Evolutionary conservation across 2,797 vertebrate species (phyloP).

Genomic region (Diceros bicornis): DNA sequence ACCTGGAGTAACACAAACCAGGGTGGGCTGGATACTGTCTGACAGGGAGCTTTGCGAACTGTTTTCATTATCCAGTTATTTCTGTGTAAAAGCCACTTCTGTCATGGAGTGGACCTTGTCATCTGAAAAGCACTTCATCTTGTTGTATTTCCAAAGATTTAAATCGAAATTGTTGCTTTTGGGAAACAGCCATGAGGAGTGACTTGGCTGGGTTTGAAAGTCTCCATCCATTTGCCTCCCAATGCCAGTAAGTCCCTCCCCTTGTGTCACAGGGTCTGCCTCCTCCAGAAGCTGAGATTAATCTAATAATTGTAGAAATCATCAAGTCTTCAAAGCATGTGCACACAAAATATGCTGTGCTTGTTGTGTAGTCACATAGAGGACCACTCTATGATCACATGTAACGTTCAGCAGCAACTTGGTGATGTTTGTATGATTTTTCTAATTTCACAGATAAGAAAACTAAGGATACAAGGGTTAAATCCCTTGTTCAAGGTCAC

Average conservation of each 20-base stretch:
- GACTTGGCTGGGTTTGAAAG: conserved; percentile 29
- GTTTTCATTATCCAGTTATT: conserved; percentile 71
- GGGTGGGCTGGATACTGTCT: background rate
- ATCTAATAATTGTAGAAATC: background rate
- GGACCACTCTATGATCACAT: background rate
- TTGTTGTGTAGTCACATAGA: background rate
- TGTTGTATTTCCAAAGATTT: conserved; percentile 62
- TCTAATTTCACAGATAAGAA: conserved; percentile 9
- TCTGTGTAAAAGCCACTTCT: conserved; percentile 71
- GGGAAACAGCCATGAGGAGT: conserved; percentile 58
- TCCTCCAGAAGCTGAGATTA: background rate
- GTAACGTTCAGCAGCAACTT: background rate
- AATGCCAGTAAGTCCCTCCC: background rate
- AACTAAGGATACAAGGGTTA: background rate
- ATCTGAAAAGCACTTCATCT: conserved; percentile 66
- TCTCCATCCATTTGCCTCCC: background rate
- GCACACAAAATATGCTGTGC: background rate
- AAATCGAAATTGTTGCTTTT: conserved; percentile 70
- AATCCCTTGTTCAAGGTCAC: background rate
- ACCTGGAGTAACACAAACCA: conserved; percentile 64
- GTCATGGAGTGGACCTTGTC: conserved; percentile 53
- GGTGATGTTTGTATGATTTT: background rate
- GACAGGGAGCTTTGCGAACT: conserved; percentile 15
- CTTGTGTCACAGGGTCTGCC: background rate
- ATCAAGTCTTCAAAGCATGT: conserved; percentile 3